Base-by-base conservation (phyloP, 1,140 invertebrate genomes). In the Cyphomyrmex costatus region DNA sequence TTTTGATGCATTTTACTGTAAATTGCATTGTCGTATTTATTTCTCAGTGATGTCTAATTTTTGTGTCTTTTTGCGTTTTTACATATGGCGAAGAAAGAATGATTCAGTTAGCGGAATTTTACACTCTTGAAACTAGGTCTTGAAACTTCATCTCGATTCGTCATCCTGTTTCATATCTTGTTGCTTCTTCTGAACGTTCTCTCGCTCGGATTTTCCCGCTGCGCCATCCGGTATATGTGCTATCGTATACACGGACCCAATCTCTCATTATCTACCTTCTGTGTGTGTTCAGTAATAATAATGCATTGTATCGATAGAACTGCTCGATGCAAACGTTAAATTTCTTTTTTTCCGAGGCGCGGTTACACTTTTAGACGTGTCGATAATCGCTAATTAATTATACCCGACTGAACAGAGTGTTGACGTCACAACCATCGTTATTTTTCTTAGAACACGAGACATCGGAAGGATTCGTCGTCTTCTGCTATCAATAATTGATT, bases 361-460 rank as follows among this genome's bases (percentile, higher is more conserved):
- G 24, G 78, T 58, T 82, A 82, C 49, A 12, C 24, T 73, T 82
- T 82, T 82, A 82, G 53, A 82, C 24, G 24, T 56, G 36, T 5
- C 51, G 53, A 80, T 82, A 82, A 46, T 60, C 33, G 53, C 24
- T 73, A 58, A 82, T 71, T 80, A 71, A 80, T 82, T 82, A 82
- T 82, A 24, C 16, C 3, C 36, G 51, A 56, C 16, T 60, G 7
- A 82, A 60, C n/a, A 24, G 7, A 21, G n/a, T 46, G 27, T 14
- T 73, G 53, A 82, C 79, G 79, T 82, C 79, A 82, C 16, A 56
- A 46, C 1, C 66, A 21, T 36, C 24, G 79, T 82, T 56, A 73
- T 82, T 82, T 80, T 60, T 82, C 60, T 82, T 19, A 12, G 36
- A 53, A 33, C 63, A n/a, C 30, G n/a, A 49, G 19, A 24, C 14